Base-by-base conservation (phyloP, 2,113 vertebrate genomes). In the Halcyon senegalensis region DNA sequence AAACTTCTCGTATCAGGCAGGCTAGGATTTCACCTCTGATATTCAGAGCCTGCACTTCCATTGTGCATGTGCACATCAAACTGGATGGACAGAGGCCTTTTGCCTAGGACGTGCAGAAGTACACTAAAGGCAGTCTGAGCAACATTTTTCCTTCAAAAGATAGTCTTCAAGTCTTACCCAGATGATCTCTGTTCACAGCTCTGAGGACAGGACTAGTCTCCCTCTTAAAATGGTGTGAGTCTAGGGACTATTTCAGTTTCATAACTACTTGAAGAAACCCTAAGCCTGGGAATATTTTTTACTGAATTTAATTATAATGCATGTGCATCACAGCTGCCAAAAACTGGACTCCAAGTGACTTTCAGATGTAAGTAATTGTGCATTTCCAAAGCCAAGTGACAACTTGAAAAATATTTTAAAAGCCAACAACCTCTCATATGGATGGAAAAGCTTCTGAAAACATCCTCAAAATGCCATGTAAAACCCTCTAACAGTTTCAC, bases 381-480 rank as follows among this genome's bases (percentile, higher is more conserved):
- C 43, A 67, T 75, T 92, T 93, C 35, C 80, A 78, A 92, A 89
- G 62, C 66, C 73, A 95, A 95, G 70, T 66, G 41, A 90, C 86
- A 95, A 87, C 50, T 81, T 74, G 68, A 84, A 93, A 89, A 91
- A 90, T 44, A 85, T 2, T 4, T 20, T 77, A 77, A 94, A 74
- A 63, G 90, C 28, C 83, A 96, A 90, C 72, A 92, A 64, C 41
- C 56, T 90, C 78, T 91, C 64, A 56, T 11, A 73, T 0, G 2
- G 51, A 87, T 37, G 27, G 46, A 96, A 92, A 94, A 16, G 20
- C 90, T 96, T 90, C 80, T 94, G 92, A 88, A 93, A 94, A 94
- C 83, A 90, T 89, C 56, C 30, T 90, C 83, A 73, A 94, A 94
- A 94, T 56, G 73, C 85, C 85, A 83, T 91, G 41, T 73, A 93